Evolutionary conservation across 2,113 vertebrate species (phyloP), one percentile per base, ranked within the genome.

Genomic region (Chionodraco myersi): DNA sequence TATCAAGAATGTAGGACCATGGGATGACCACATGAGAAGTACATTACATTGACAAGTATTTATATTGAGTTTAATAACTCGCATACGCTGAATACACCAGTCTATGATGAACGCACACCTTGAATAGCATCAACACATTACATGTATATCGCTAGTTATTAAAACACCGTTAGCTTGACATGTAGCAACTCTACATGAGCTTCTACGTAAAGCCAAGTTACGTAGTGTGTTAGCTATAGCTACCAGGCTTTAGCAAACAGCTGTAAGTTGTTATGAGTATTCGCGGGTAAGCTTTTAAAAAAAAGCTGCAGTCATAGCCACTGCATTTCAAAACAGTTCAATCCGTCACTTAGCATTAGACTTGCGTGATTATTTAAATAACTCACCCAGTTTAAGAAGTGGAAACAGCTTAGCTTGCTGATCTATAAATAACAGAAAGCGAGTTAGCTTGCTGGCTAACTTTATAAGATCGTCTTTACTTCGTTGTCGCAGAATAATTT

Each of bases 261-360:
- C 3, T 57, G 44, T 1, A 62, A 34, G 58, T 67, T 77, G 14
- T 12, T 65, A 14, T 6, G 56, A 34, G 8, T 47, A 26, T 85
- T 88, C 75, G 84, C 84, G 79, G 86, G 87, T 26, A 7, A 34
- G 6, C 30, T 67, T 75, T 81, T 53, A 10, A 82, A 15, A 63
- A 76, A 72, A 67, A 0, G 14, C 10, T 62, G n/a, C 45, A n/a
- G 30, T 58, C 56, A 16, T 3, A 5, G 11, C 30, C 14, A 4
- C 16, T 21, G 60, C 18, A 6, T 41, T 52, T 59, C 18, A 30
- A 69, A 67, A 18, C 2, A 4, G 13, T 1, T 5, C 12, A 13
- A 44, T 52, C 7, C 3, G 1, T 49, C 49, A 7, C 12, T 30
- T 16, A 41, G 8, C 16, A 7, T 4, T 11, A 10, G 41, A n/a